phyloP scores from a whole-genome alignment of 2,113 vertebrate species.

The Drymodes brunneopygia region DNA sequence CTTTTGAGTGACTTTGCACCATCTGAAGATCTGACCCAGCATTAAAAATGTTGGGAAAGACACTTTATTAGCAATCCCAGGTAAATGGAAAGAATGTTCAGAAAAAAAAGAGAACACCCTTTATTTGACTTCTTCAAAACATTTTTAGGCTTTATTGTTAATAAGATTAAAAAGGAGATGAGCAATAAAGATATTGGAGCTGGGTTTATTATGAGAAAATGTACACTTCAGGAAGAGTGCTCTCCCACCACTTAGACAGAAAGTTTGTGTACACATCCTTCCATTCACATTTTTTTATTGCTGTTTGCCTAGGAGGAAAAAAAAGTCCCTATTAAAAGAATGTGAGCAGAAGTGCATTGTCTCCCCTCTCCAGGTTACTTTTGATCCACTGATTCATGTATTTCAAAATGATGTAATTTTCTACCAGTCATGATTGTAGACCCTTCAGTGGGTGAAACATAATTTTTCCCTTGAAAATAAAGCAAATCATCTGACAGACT shows the following conservation, averaged over 20 bases:
- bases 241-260: slow-evolving; percentile 72
- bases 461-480: slow-evolving; percentile 68
- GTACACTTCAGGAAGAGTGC: slow-evolving; percentile 65
- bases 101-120: slow-evolving; percentile 56
- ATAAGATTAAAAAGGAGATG: slow-evolving; percentile 78
- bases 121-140: slow-evolving; percentile 64
- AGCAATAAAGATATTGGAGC: slow-evolving; percentile 76
- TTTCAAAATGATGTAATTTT: slow-evolving; percentile 44
- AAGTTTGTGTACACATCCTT: slow-evolving; percentile 76
- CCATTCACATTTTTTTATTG: slow-evolving; percentile 79
- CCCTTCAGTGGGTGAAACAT: slow-evolving; percentile 53
- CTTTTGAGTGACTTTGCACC: background rate
- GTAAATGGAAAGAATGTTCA: slow-evolving; percentile 60
- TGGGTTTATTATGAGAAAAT: slow-evolving; percentile 76
- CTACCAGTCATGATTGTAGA: slow-evolving; percentile 42
- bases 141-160: slow-evolving; percentile 74
- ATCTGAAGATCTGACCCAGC: background rate
- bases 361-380: slow-evolving; percentile 35
- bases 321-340: slow-evolving; percentile 67
- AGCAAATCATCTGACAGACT: slow-evolving; percentile 59
- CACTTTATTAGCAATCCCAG: slow-evolving; percentile 55
- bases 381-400: background rate
- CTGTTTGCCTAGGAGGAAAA: slow-evolving; percentile 76
- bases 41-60: slow-evolving; percentile 13
- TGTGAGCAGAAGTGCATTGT: slow-evolving; percentile 58